Percentiles rank a stretch among this genome's conserved stretches.
phyloP scores from a whole-genome alignment of 2,888 invertebrate genomes.

The Adineta ricciae region DNA sequence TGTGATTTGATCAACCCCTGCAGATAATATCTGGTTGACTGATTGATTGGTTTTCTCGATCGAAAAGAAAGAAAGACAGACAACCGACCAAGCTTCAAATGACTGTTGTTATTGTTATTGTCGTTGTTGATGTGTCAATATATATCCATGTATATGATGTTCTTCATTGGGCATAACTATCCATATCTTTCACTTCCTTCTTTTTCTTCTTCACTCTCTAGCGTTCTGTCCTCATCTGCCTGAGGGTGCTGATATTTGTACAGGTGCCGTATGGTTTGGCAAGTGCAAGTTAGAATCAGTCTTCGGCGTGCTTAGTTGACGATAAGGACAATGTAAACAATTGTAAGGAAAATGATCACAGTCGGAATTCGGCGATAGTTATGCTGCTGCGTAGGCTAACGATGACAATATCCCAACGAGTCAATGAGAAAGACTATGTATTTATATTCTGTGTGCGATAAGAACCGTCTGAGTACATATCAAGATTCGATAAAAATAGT shows the following conservation, averaged over 20 bases:
- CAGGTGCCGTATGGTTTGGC: not conserved
- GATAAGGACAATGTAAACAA: not conserved
- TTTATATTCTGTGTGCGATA: not conserved
- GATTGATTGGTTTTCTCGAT: not conserved
- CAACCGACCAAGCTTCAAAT: not conserved
- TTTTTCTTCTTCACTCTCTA: not conserved
- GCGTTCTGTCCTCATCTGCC: not conserved
- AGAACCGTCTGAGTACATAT: not conserved
- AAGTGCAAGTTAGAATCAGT: not conserved
- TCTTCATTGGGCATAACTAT: not conserved
- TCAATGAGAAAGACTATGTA: not conserved
- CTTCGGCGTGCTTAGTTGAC: not conserved
- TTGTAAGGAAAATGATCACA: not conserved
- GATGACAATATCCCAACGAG: not conserved
- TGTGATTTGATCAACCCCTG: not conserved
- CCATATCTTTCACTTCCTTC: not conserved
- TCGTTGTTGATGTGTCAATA: not conserved
- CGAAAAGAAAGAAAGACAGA: not conserved
- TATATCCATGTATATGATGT: not conserved
- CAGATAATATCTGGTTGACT: not conserved
- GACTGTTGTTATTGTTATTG: not conserved
- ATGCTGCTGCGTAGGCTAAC: not conserved
- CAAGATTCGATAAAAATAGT: not conserved
- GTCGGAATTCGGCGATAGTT: not conserved
- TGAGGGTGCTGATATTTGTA: not conserved